Evolutionary conservation across 2,888 invertebrate genomes (phyloP).

Genomic region (Torymus auratus): DNA sequence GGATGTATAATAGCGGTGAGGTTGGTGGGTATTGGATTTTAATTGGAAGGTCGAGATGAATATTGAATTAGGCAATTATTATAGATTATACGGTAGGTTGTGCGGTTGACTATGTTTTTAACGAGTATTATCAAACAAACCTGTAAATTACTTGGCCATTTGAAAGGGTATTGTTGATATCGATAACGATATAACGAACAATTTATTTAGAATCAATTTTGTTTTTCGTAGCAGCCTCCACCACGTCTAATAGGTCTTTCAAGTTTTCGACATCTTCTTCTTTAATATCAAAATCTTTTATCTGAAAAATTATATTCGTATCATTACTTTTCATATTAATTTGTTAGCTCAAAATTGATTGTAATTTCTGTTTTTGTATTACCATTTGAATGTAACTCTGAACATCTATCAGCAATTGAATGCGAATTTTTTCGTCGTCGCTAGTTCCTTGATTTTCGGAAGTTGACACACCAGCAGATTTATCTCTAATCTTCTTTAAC

Average conservation of each 20-base stretch:
- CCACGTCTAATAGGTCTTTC: slow-evolving; percentile 80
- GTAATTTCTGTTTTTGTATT: slow-evolving; percentile 49
- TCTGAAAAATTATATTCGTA: slow-evolving; percentile 70
- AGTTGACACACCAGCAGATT: slow-evolving; percentile 75
- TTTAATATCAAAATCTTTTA: slow-evolving; percentile 79
- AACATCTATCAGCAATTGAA: slow-evolving; percentile 93
- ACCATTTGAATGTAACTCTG: slow-evolving; percentile 84
- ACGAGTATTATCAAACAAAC: too few relatives aligned
- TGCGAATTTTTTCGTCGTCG: slow-evolving; percentile 96
- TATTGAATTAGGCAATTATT: too few relatives aligned
- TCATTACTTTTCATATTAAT: too few relatives aligned
- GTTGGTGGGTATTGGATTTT: too few relatives aligned
- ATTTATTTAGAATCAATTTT: slow-evolving; percentile 60
- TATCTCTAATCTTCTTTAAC: slow-evolving; percentile 90
- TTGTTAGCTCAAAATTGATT: too few relatives aligned
- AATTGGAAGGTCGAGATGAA: too few relatives aligned
- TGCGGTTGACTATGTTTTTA: too few relatives aligned
- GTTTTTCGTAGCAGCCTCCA: slow-evolving; percentile 80
- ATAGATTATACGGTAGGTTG: too few relatives aligned
- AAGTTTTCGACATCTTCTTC: slow-evolving; percentile 80
- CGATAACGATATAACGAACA: neutral
- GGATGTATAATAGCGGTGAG: too few relatives aligned
- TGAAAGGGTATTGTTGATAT: slow-evolving; percentile 1
- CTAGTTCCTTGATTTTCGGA: slow-evolving; percentile 81
- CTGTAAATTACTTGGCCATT: neutral